Evolutionary conservation across 2,113 vertebrate species (phyloP).

Genomic region (Hippocampus guttulatus): DNA sequence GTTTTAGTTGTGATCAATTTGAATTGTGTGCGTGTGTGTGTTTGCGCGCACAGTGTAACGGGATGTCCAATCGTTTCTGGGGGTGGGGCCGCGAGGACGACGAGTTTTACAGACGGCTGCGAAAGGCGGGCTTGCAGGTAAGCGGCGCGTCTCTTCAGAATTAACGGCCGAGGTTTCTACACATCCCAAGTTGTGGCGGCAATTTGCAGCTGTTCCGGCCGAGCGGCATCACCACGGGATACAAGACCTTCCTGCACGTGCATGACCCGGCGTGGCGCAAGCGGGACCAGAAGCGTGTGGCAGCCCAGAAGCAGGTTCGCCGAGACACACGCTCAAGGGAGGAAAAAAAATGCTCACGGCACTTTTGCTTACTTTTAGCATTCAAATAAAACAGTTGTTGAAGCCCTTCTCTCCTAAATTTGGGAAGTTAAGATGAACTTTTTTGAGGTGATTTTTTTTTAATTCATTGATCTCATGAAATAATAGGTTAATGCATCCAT

Average conservation of each 20-base stretch:
- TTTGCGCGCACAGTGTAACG: slow-evolving; percentile 81
- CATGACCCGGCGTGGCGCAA: slow-evolving; percentile 96
- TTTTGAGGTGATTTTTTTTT: neutral
- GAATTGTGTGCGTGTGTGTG: too few relatives aligned
- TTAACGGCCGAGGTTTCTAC: neutral
- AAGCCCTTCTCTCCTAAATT: neutral
- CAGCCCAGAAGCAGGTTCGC: slow-evolving; percentile 90
- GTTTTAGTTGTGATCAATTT: too few relatives aligned
- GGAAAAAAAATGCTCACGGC: too few relatives aligned
- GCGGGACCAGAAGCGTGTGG: slow-evolving; percentile 91
- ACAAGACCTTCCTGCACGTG: slow-evolving; percentile 89
- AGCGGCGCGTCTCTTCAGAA: neutral
- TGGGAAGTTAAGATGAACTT: neutral
- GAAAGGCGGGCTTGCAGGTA: slow-evolving; percentile 88
- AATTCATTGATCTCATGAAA: too few relatives aligned
- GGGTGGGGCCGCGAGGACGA: slow-evolving; percentile 97
- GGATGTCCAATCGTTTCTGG: slow-evolving; percentile 99
- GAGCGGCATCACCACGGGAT: slow-evolving; percentile 86
- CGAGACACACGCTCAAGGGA: neutral
- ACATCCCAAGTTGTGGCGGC: too few relatives aligned
- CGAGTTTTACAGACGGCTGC: slow-evolving; percentile 92
- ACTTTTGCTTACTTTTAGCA: neutral
- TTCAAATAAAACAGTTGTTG: neutral
- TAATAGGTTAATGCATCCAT: too few relatives aligned
- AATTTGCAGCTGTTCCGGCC: slow-evolving; percentile 83